These are phyloP conservation scores for Sterna hirundo DNA, from an alignment of 2,113 vertebrate species.

Conservation along the genomic window DNA sequence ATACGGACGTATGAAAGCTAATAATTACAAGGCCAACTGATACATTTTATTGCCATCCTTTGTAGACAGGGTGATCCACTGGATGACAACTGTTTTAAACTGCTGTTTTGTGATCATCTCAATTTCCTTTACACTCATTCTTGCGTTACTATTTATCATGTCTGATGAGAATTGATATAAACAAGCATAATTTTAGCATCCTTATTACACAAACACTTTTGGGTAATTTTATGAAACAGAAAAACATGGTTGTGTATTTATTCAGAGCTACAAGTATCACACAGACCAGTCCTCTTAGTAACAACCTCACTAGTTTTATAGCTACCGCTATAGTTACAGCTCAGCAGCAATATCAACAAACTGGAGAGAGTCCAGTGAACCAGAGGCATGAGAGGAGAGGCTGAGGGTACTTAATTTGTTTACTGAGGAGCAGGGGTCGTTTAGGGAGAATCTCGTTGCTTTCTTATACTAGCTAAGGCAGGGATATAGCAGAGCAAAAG, in stretches of 20 bases:
- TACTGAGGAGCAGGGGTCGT: neutral
- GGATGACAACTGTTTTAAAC: slow-evolving; percentile 20
- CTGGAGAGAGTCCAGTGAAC: neutral
- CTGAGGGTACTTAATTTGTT: neutral
- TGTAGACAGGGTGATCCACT: neutral
- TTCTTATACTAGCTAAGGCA: neutral
- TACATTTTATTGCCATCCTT: neutral
- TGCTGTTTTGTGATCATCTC: neutral
- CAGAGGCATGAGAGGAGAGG: neutral
- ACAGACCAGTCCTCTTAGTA: neutral
- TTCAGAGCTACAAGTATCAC: neutral
- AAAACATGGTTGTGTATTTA: neutral
- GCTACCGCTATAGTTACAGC: neutral
- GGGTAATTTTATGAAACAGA: neutral
- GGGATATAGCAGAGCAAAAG: neutral
- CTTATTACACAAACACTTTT: neutral
- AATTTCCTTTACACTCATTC: neutral
- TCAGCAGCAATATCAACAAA: neutral
- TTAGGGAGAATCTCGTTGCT: neutral
- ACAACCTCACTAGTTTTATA: neutral
- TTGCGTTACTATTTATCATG: slow-evolving; percentile 46
- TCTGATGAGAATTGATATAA: slow-evolving; percentile 49
- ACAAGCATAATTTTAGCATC: slow-evolving; percentile 42
- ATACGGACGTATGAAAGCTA: neutral
- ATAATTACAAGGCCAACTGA: neutral